phyloP scores from a whole-genome alignment of 2,888 invertebrate genomes.

The Metallyticus violacea region DNA sequence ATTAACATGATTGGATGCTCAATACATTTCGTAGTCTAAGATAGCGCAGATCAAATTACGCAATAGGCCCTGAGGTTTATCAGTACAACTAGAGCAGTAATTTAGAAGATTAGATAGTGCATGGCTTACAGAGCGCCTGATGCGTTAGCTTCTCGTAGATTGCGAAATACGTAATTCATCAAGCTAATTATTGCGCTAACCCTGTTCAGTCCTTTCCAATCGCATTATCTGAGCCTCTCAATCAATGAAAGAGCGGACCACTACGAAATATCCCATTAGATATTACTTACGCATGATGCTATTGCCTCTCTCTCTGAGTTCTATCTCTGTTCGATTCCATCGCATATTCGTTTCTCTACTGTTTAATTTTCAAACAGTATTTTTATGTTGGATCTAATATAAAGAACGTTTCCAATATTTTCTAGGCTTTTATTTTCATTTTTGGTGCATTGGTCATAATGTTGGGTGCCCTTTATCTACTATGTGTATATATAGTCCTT shows the following conservation, averaged over 20 bases:
- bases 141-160: neutral
- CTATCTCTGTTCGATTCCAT: too few relatives aligned
- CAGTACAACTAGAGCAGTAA: neutral
- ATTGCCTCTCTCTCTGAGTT: too few relatives aligned
- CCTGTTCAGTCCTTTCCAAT: neutral
- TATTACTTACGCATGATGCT: too few relatives aligned
- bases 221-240: neutral
- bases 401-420: too few relatives aligned
- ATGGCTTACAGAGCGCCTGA: neutral
- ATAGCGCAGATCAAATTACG: neutral
- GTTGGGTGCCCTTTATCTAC: too few relatives aligned
- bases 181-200: neutral
- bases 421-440: too few relatives aligned
- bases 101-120: neutral
- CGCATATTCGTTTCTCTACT: too few relatives aligned
- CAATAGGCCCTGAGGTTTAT: neutral
- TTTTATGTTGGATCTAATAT: too few relatives aligned
- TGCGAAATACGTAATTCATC: neutral
- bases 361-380: too few relatives aligned
- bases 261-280: neutral
- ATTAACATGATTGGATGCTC: neutral
- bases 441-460: too few relatives aligned
- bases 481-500: too few relatives aligned
- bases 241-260: neutral
- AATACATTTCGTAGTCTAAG: neutral